Conservation (phyloP, 2,113 vertebrate genomes). For the Oceanites oceanicus region DNA sequence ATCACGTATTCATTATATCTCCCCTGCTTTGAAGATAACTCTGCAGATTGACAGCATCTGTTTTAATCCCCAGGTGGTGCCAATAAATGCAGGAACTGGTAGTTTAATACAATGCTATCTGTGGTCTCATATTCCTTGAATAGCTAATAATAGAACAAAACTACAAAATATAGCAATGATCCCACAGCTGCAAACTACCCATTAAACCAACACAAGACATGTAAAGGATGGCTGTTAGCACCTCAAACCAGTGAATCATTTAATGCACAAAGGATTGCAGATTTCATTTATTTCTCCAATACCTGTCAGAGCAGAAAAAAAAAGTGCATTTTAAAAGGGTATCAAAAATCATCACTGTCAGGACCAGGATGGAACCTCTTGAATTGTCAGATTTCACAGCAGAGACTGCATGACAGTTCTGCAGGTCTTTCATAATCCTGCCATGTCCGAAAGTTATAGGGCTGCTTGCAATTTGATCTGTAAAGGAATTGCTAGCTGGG, state of each 20-base stretch:
- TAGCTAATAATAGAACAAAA: constrained; percentile 20
- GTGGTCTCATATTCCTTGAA: not conserved
- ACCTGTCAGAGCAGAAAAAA: not conserved
- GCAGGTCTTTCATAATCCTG: not conserved
- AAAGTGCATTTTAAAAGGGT: not conserved
- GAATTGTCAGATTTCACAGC: not conserved
- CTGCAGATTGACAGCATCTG: not conserved
- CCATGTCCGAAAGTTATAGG: not conserved
- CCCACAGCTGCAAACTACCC: constrained; percentile 24
- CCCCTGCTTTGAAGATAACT: constrained; percentile 1
- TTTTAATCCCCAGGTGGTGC: not conserved
- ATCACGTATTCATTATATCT: not conserved
- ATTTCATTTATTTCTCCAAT: not conserved
- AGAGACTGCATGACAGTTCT: not conserved
- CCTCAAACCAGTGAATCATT: not conserved
- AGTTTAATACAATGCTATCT: not conserved
- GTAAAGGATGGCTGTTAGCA: not conserved
- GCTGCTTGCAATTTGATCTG: not conserved
- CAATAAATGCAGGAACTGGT: not conserved
- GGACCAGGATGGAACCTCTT: not conserved
- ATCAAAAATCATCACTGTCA: not conserved
- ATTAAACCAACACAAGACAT: constrained; percentile 7
- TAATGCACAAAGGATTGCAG: not conserved
- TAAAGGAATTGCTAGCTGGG: not conserved
- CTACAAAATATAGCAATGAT: constrained; percentile 1